A percentile compares a stretch with the other conserved stretches of the same genome.
Conservation (phyloP, 2,113 vertebrate species). For the Guaruba guarouba region DNA sequence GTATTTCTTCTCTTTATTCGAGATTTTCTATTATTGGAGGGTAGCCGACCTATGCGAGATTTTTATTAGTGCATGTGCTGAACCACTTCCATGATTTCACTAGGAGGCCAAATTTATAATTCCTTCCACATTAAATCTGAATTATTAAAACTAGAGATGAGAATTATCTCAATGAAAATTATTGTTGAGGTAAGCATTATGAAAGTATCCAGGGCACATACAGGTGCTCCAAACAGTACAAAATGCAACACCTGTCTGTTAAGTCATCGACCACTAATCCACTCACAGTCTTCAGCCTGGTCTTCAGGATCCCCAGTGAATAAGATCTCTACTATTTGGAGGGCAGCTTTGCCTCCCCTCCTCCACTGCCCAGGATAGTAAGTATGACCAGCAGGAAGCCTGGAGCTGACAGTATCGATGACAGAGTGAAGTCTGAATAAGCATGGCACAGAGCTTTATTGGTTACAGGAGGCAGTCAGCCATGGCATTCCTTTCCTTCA, state of each 20-base stretch:
- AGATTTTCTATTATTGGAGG: not conserved
- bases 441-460: not conserved
- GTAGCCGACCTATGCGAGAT: not conserved
- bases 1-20: not conserved
- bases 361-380: not conserved
- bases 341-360: not conserved
- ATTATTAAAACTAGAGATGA: not conserved
- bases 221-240: not conserved
- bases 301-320: not conserved
- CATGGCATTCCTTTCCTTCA: not conserved
- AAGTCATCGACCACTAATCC: not conserved
- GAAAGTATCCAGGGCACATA: not conserved
- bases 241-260: not conserved
- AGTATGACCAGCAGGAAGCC: conserved; percentile 2
- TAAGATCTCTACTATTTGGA: not conserved
- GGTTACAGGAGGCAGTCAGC: conserved; percentile 16
- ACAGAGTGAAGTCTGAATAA: not conserved
- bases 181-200: not conserved
- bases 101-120: not conserved
- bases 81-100: not conserved
- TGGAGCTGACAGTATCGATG: conserved; percentile 1
- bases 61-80: not conserved
- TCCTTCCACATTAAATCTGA: not conserved
- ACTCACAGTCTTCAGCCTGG: not conserved
- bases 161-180: not conserved